phyloP scores from a whole-genome alignment of 2,888 invertebrate genomes.

The Pammene fasciana region DNA sequence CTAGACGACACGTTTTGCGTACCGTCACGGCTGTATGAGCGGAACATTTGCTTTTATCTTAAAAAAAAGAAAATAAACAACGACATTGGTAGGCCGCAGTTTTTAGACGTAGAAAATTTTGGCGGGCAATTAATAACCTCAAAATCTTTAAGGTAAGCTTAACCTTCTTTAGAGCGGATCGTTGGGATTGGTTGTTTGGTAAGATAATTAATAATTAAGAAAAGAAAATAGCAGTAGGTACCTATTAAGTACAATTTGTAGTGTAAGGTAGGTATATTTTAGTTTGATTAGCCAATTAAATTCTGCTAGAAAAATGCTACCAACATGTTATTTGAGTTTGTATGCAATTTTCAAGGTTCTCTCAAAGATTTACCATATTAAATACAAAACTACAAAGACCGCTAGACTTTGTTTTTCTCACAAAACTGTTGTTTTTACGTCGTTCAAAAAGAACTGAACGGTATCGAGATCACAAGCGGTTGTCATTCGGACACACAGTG shows the following conservation, averaged over 20 bases:
- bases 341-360: no score
- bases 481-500: constrained; percentile 52
- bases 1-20: constrained; percentile 62
- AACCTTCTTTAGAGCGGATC: constrained; percentile 31
- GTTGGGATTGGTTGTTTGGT: no score
- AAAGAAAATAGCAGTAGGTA: no score
- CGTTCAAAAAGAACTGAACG: constrained; percentile 54
- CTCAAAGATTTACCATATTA: not conserved
- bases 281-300: no score
- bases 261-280: no score
- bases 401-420: constrained; percentile 15
- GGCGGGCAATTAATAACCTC: constrained; percentile 55
- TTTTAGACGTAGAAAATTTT: constrained; percentile 45
- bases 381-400: not conserved
- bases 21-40: constrained; percentile 64
- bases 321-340: no score
- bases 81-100: constrained; percentile 46
- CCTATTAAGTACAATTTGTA: no score
- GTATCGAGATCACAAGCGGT: constrained; percentile 65
- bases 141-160: constrained; percentile 33
- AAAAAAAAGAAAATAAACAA: constrained; percentile 57
- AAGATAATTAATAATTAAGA: no score
- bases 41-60: constrained; percentile 65
- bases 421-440: constrained; percentile 33
- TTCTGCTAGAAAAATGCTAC: no score